Percentiles rank a stretch among this genome's conserved stretches.
These are phyloP conservation scores for Macrotrachela quadricornifera DNA, from an alignment of 1,140 invertebrate species.

Conservation along the genomic window DNA sequence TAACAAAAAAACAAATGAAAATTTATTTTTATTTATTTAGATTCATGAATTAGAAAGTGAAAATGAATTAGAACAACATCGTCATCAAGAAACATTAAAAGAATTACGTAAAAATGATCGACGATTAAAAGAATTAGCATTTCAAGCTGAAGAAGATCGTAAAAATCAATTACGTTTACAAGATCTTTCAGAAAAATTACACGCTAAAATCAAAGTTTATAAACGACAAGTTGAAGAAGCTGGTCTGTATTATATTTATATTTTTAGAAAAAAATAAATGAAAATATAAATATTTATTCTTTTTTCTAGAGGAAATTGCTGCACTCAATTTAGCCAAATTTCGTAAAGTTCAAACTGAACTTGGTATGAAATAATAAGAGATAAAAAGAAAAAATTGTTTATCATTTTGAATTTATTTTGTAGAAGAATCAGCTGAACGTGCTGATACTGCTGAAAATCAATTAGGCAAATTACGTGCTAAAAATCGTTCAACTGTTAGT, in stretches of 20 bases:
- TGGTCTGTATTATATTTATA: slow-evolving; percentile 20
- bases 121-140: slow-evolving; percentile 46
- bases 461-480: slow-evolving; percentile 88
- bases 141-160: slow-evolving; percentile 84
- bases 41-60: slow-evolving; percentile 70
- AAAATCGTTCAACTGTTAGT: slow-evolving; percentile 59
- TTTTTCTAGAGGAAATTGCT: slow-evolving; percentile 69
- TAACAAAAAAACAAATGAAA: background rate
- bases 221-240: slow-evolving; percentile 98
- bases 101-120: slow-evolving; percentile 55
- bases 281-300: background rate
- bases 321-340: slow-evolving; percentile 95
- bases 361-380: background rate
- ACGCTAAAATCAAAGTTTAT: slow-evolving; percentile 98
- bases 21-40: slow-evolving; percentile 11
- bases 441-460: slow-evolving; percentile 90
- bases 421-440: slow-evolving; percentile 81
- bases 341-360: slow-evolving; percentile 52
- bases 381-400: too few species aligned
- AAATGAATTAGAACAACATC: slow-evolving; percentile 84
- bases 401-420: too few species aligned
- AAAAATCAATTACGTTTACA: slow-evolving; percentile 94
- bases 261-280: background rate
- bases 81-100: slow-evolving; percentile 52
- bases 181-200: slow-evolving; percentile 90